A percentile compares a stretch with the other conserved stretches of the same genome.
Conservation (phyloP, 2,888 invertebrate genomes). For the Amitus sp. region DNA sequence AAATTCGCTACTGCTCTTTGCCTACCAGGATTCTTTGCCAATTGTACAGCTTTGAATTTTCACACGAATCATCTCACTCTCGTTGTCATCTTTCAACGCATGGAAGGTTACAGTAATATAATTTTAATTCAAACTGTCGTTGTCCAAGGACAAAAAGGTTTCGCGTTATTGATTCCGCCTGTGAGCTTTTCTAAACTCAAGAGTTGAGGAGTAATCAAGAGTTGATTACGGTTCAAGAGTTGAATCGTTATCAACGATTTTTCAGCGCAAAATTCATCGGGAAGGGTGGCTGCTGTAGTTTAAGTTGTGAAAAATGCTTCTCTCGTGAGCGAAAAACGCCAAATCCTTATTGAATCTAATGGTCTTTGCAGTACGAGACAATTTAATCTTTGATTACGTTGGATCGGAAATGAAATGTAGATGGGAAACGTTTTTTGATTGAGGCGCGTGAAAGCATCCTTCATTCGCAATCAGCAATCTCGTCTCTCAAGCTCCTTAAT, state of each 20-base stretch:
- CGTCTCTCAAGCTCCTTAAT: no score
- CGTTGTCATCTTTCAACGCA: neutral
- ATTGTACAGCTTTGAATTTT: no score
- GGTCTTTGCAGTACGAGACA: neutral
- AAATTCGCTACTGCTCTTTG: no score
- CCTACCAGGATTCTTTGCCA: no score
- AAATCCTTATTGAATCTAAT: neutral
- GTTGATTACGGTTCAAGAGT: no score
- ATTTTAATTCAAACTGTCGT: neutral
- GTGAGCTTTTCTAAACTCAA: conserved; percentile 41
- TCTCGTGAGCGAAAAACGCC: conserved; percentile 15
- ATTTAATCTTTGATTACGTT: neutral
- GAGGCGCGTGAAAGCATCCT: neutral
- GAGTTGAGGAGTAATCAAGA: conserved; percentile 55
- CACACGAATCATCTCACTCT: conserved; percentile 7
- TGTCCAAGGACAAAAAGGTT: no score
- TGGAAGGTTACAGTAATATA: neutral
- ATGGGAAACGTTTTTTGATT: neutral
- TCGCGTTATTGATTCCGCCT: conserved; percentile 43
- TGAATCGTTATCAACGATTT: no score
- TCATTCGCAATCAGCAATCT: no score
- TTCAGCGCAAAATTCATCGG: conserved; percentile 56
- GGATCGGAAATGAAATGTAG: neutral
- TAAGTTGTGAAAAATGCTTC: conserved; percentile 53
- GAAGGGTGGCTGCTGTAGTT: conserved; percentile 59